Base-by-base conservation (phyloP, 2,113 vertebrate genomes). In the Aythya baeri region DNA sequence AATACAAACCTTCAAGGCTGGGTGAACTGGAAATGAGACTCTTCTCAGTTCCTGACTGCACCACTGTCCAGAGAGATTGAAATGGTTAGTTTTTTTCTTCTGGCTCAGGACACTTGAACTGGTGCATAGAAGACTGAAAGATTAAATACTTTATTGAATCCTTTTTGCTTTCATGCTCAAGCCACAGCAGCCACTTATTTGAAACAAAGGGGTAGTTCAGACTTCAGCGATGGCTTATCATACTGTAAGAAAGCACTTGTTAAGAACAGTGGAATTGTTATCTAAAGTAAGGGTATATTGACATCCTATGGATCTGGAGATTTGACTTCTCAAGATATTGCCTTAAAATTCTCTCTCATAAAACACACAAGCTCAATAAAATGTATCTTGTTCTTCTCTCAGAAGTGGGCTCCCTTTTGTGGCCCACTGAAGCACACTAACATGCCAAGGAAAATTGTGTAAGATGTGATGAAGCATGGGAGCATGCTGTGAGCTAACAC, bases 191-290 rank as follows among this genome's bases (percentile, higher is more conserved):
- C 43, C 41, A 32, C 12, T 85, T 80, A 36, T 70, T 80, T 79
- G 79, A 86, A 90, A 88, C 41, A 91, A 91, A 88, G 38, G 63
- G 61, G 18, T 14, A 70, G n/a, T 52, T 91, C 67, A 49, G 54
- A 50, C 50, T 67, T 25, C 41, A 43, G 43, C 72, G 52, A 10
- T 50, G 52, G 68, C 72, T 93, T 90, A 70, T 79, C 58, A 7
- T 17, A 1, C 13, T 38, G 9, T 70, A 79, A 82, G 75, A 70
- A 89, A 65, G 76, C n/a, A 13, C 78, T 79, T 89, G 90, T 79
- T 83, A 82, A 46, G 62, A 76, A 43, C 17, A 7, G 80, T 94
- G 78, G 68, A 78, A 63, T 92, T 91, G 27, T 94, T 84, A 58
- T 77, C 86, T 91, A 10, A 65, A 86, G 18, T 36, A 88, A 89